A percentile compares a stretch with the other conserved stretches of the same genome.
phyloP scores from a whole-genome alignment of 2,888 invertebrate species.

The Caenorhabditis sp. region DNA sequence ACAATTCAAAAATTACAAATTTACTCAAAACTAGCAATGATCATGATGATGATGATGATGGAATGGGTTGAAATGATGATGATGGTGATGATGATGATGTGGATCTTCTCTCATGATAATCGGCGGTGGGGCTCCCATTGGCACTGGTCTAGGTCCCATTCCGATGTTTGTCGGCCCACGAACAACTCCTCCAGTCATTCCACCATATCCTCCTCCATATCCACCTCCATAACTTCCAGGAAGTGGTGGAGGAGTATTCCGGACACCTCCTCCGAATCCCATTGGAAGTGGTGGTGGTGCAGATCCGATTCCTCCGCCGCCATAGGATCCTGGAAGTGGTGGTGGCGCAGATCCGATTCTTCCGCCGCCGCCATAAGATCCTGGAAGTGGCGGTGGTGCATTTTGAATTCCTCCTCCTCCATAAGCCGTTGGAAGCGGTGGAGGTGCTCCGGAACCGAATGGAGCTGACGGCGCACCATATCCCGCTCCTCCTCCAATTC shows the following conservation, averaged over 20 bases:
- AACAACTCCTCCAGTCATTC: too few relatives aligned
- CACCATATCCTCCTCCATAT: too few relatives aligned
- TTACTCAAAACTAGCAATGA: background rate
- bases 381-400: background rate
- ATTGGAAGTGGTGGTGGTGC: background rate
- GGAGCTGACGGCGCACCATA: background rate
- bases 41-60: slow-evolving; percentile 4
- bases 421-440: background rate
- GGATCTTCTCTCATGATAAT: slow-evolving; percentile 2
- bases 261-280: background rate
- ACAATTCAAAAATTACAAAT: background rate
- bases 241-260: background rate
- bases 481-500: background rate
- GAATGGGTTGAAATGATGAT: slow-evolving; percentile 15
- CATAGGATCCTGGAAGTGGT: background rate
- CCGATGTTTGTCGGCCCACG: too few relatives aligned
- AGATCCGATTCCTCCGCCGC: background rate
- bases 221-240: too few relatives aligned
- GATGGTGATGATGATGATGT: slow-evolving; percentile 4
- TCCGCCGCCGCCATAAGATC: background rate
- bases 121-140: slow-evolving; percentile 3
- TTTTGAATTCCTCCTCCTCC: background rate
- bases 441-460: background rate
- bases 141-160: background rate
- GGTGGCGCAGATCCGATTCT: background rate